Evolutionary conservation across 2,888 invertebrate genomes (phyloP).

Genomic region (Tholera decimalis): DNA sequence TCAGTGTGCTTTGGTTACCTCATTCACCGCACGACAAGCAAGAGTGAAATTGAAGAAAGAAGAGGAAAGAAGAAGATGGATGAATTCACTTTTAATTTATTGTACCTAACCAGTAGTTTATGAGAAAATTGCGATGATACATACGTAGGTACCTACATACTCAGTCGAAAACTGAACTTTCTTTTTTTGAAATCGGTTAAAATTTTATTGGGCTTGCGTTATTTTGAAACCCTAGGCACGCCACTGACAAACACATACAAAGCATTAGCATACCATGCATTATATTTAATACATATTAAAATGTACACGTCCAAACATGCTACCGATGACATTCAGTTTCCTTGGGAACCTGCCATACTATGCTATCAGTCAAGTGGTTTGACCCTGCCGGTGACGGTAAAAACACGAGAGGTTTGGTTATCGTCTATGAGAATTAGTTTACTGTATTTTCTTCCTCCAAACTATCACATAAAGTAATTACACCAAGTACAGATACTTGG

Average conservation of each 20-base stretch:
- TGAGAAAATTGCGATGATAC: too few relatives aligned
- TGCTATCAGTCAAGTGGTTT: constrained; percentile 77
- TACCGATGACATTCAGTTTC: constrained; percentile 59
- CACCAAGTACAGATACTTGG: constrained; percentile 22
- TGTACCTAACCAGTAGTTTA: too few relatives aligned
- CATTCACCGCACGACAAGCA: too few relatives aligned
- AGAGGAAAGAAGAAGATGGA: too few relatives aligned
- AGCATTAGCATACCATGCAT: constrained; percentile 62
- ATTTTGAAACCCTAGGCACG: too few relatives aligned
- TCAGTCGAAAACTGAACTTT: too few relatives aligned
- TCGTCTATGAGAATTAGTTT: constrained; percentile 61
- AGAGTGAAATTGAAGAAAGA: too few relatives aligned
- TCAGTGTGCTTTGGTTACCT: too few relatives aligned
- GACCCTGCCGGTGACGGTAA: constrained; percentile 53
- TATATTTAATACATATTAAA: constrained; percentile 32
- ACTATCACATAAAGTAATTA: constrained; percentile 12
- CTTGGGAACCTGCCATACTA: constrained; percentile 71
- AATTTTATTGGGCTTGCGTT: too few relatives aligned
- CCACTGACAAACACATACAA: constrained; percentile 25
- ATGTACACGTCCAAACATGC: constrained; percentile 48
- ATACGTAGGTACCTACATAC: too few relatives aligned
- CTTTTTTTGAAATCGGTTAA: too few relatives aligned
- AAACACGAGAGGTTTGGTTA: constrained; percentile 65
- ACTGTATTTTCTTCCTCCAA: constrained; percentile 31
- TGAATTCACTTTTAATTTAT: too few relatives aligned